Percentiles rank a stretch among this genome's conserved stretches.
Conservation (phyloP, 2,888 invertebrate genomes). For the Myathropa florea region DNA sequence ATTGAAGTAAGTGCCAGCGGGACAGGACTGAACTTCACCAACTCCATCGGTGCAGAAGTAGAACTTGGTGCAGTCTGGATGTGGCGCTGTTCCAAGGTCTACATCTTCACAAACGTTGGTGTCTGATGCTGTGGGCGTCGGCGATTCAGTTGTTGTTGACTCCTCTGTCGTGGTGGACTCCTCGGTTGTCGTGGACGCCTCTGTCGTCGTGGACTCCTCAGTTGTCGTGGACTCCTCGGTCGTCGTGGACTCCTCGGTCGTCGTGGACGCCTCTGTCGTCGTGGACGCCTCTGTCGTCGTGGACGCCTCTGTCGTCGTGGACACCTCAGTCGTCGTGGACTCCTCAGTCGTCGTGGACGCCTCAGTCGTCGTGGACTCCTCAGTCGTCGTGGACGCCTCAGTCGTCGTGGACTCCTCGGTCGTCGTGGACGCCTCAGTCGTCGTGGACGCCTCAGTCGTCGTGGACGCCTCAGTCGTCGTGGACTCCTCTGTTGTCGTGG, state of each 20-base stretch:
- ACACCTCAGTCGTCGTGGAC: not conserved
- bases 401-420: not conserved
- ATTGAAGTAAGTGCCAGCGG: constrained; percentile 72
- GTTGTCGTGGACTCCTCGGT: not conserved
- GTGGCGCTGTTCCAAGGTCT: constrained; percentile 54
- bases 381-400: not conserved
- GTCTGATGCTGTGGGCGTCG: not conserved
- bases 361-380: too few relatives aligned
- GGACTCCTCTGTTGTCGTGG: not conserved
- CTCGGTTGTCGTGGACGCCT: not conserved
- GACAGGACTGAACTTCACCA: constrained; percentile 72
- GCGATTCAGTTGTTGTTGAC: not conserved
- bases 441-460: not conserved
- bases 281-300: not conserved
- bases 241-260: not conserved
- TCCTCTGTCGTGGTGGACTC: not conserved
- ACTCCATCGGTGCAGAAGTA: constrained; percentile 72
- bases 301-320: not conserved
- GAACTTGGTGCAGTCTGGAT: constrained; percentile 73
- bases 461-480: not conserved
- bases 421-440: not conserved
- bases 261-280: not conserved
- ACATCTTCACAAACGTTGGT: constrained; percentile 26
- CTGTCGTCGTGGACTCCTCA: constrained; percentile 7
- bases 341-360: constrained; percentile 9